Evolutionary conservation across 1,140 invertebrate species (phyloP).

Genomic region (Leptonema lineaticorne): DNA sequence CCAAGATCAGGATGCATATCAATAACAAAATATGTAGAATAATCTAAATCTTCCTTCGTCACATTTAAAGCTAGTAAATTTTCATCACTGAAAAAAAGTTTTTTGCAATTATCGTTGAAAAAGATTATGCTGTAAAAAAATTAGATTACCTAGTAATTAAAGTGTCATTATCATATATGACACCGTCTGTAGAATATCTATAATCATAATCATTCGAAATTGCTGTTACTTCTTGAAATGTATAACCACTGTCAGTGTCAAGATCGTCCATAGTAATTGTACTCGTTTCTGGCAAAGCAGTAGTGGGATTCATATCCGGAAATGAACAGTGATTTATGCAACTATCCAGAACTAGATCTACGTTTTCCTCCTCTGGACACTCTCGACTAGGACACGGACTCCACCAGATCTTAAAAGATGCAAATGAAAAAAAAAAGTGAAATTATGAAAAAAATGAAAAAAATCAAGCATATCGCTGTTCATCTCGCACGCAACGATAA

Average conservation of each 20-base stretch:
- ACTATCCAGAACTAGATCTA: conserved; percentile 68
- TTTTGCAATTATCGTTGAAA: not conserved
- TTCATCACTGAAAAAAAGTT: conserved; percentile 21
- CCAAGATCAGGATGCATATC: conserved; percentile 71
- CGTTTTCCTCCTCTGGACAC: conserved; percentile 70
- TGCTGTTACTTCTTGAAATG: conserved; percentile 56
- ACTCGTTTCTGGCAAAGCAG: conserved; percentile 37
- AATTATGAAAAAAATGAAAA: conserved; percentile 22
- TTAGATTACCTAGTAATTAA: not conserved
- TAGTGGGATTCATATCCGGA: conserved; percentile 44
- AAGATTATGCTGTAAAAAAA: not conserved
- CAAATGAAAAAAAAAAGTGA: not conserved
- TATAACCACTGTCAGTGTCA: conserved; percentile 51
- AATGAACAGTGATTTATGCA: conserved; percentile 70
- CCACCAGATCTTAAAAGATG: conserved; percentile 67
- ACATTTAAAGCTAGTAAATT: conserved; percentile 21
- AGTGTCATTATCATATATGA: conserved; percentile 11
- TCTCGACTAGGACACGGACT: conserved; percentile 73
- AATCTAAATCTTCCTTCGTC: conserved; percentile 51
- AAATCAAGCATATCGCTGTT: conserved; percentile 36
- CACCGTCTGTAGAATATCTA: not conserved
- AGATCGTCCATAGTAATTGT: conserved; percentile 19
- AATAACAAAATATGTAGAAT: conserved; percentile 61
- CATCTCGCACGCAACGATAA: conserved; percentile 38
- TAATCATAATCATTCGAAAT: conserved; percentile 43